phyloP scores from a whole-genome alignment of 2,113 vertebrate genomes.

The Mormyrus lacerda region DNA sequence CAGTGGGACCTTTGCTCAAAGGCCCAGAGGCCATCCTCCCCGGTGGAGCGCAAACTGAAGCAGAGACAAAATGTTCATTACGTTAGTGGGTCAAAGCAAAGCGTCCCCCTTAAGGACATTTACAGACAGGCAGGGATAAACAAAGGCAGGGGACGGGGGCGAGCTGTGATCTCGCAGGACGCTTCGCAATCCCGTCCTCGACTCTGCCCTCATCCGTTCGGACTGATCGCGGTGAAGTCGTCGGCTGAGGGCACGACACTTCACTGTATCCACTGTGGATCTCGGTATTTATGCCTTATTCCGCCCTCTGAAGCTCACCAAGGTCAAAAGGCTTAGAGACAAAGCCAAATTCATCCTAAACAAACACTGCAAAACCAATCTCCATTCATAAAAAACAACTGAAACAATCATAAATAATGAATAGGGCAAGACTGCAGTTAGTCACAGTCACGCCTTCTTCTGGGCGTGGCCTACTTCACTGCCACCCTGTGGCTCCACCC shows the following conservation, averaged over 20 bases:
- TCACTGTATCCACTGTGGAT: not conserved
- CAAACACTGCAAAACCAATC: not conserved
- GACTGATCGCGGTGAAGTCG: not conserved
- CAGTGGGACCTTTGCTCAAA: not conserved
- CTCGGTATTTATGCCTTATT: not conserved
- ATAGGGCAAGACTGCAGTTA: not conserved
- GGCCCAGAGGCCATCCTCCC: not conserved
- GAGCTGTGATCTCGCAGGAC: not conserved
- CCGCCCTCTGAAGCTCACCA: not conserved
- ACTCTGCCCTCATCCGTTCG: not conserved
- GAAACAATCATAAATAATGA: not conserved
- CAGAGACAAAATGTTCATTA: conserved; percentile 3
- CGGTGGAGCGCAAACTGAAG: not conserved
- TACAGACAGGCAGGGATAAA: not conserved
- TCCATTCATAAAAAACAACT: not conserved
- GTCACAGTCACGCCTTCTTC: not conserved
- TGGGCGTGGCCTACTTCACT: not conserved
- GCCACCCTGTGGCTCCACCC: not conserved
- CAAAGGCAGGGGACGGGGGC: not conserved
- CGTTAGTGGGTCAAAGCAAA: conserved; percentile 7
- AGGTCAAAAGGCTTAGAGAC: not conserved
- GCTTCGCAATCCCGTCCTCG: not conserved
- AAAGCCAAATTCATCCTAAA: not conserved
- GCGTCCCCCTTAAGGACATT: not conserved
- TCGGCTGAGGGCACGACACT: not conserved